These are phyloP conservation scores for Acromyrmex heyeri DNA, from an alignment of 1,140 invertebrate genomes.

Conservation along the genomic window DNA sequence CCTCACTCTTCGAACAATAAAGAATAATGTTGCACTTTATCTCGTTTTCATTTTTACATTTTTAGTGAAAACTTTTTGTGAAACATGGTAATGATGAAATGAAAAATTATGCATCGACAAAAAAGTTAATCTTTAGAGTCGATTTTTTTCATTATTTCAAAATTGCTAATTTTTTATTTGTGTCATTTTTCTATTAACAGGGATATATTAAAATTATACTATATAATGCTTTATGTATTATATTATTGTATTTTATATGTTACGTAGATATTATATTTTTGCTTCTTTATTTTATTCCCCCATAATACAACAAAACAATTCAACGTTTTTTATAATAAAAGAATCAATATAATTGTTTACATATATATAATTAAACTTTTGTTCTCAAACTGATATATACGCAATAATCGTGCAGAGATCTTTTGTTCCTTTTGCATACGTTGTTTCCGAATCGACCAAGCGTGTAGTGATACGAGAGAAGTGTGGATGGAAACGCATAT, in stretches of 20 bases:
- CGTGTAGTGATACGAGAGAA: slow-evolving; percentile 1
- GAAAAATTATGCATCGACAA: too few relatives aligned
- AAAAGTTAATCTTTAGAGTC: too few relatives aligned
- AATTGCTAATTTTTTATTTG: too few relatives aligned
- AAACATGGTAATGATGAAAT: too few relatives aligned
- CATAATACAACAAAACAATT: not conserved
- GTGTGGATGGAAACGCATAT: slow-evolving; percentile 42
- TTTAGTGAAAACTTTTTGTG: too few relatives aligned
- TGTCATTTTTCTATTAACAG: too few relatives aligned
- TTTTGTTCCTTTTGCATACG: slow-evolving; percentile 23
- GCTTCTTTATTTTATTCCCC: not conserved
- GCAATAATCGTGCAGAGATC: slow-evolving; percentile 14
- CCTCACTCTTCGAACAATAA: too few relatives aligned
- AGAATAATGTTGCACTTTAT: too few relatives aligned
- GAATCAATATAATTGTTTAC: not conserved
- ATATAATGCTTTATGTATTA: not conserved
- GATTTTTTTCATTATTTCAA: too few relatives aligned
- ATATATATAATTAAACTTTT: not conserved
- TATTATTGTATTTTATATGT: not conserved
- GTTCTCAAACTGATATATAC: slow-evolving; percentile 18
- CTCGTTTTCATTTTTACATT: too few relatives aligned
- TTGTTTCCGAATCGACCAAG: slow-evolving; percentile 27
- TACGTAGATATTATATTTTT: not conserved
- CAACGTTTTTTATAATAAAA: not conserved
- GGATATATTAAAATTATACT: not conserved